These are phyloP conservation scores for Coregonus suidteri DNA, from an alignment of 2,797 vertebrate genomes.

Conservation along the genomic window DNA sequence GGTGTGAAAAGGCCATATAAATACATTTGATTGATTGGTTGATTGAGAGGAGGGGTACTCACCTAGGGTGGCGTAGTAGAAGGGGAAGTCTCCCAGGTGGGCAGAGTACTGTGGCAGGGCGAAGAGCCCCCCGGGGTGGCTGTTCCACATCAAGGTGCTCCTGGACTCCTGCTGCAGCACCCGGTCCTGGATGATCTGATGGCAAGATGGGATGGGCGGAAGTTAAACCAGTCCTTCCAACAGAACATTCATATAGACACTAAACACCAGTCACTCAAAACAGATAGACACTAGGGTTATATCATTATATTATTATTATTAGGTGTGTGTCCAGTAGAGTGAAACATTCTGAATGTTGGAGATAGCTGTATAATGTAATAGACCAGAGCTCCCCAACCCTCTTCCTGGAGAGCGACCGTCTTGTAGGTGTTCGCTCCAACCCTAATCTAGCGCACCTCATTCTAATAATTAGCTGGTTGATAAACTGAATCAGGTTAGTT, in stretches of 20 bases:
- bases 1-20: neutral
- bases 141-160: conserved; percentile 99
- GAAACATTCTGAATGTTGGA: too few relatives aligned
- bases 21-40: neutral
- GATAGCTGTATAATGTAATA: too few relatives aligned
- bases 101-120: conserved; percentile 94
- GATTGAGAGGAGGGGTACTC: conserved; percentile 36
- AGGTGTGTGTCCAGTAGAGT: too few relatives aligned
- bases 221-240: neutral
- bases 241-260: neutral
- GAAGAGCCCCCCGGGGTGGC: conserved; percentile 94
- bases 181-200: conserved; percentile 97
- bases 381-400: too few relatives aligned
- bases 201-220: neutral
- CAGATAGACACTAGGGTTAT: too few relatives aligned
- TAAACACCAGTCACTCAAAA: neutral
- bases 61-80: conserved; percentile 97
- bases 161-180: conserved; percentile 95
- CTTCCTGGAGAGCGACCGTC: too few relatives aligned
- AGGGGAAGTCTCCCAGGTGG: conserved; percentile 96
- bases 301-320: too few relatives aligned
- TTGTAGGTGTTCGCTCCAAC: too few relatives aligned
- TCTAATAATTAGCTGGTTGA: too few relatives aligned
- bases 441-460: too few relatives aligned
- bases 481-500: too few relatives aligned